A percentile compares a stretch with the other conserved stretches of the same genome.
phyloP scores from a whole-genome alignment of 2,888 invertebrate species.

The Drosophila leonis region DNA sequence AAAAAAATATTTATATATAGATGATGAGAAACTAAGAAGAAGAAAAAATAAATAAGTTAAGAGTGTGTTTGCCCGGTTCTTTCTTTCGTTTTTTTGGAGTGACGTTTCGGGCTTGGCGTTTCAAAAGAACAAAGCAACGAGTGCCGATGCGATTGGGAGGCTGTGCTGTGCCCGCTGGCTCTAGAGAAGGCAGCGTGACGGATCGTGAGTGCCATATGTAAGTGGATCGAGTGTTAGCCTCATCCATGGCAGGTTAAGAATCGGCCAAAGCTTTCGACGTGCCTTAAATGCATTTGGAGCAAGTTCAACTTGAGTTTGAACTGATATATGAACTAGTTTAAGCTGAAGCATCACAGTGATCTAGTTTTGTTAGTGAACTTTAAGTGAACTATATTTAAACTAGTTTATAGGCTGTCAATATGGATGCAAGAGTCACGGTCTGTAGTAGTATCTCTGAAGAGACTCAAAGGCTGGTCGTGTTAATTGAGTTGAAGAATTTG shows the following conservation, averaged over 20 bases:
- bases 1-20: conserved; percentile 17
- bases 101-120: conserved; percentile 76
- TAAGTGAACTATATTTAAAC: neutral
- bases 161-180: conserved; percentile 46
- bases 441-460: neutral
- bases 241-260: conserved; percentile 10
- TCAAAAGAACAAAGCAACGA: conserved; percentile 72
- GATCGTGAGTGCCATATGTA: conserved; percentile 22
- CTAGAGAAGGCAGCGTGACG: conserved; percentile 70
- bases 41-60: conserved; percentile 6
- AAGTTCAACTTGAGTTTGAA: neutral
- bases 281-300: neutral
- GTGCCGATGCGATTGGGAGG: conserved; percentile 48
- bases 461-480: neutral
- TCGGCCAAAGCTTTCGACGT: neutral
- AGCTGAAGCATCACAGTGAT: neutral
- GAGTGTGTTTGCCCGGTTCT: conserved; percentile 51
- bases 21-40: conserved; percentile 4
- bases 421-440: neutral
- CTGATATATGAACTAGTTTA: conserved; percentile 10
- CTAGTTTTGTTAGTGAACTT: neutral
- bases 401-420: conserved; percentile 1
- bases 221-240: conserved; percentile 21
- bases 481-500: neutral
- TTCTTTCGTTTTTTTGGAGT: conserved; percentile 56